phyloP scores from a whole-genome alignment of 2,888 invertebrate genomes.

The Neuroscelio doddi region DNA sequence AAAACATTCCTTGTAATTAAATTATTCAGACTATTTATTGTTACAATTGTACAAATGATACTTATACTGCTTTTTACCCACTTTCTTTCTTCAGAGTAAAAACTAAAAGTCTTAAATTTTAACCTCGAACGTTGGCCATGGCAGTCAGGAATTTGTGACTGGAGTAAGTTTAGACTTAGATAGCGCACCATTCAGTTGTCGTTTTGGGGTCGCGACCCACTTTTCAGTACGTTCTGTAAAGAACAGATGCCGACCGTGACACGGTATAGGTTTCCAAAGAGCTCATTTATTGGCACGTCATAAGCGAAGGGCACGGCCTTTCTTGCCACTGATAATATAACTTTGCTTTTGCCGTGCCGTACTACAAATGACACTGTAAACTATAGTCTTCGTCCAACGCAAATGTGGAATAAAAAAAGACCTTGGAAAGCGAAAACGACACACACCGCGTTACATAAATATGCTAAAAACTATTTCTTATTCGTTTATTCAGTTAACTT shows the following conservation, averaged over 20 bases:
- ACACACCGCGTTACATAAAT: too few species aligned
- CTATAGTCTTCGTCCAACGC: constrained; percentile 25
- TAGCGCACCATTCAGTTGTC: constrained; percentile 3
- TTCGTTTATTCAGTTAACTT: too few species aligned
- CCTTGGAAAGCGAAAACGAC: constrained; percentile 31
- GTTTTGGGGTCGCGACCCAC: constrained; percentile 33
- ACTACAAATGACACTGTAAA: constrained; percentile 34
- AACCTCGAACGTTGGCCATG: constrained; percentile 9
- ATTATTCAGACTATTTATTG: background rate
- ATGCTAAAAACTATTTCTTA: too few species aligned
- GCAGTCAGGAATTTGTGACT: constrained; percentile 18
- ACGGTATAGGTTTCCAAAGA: constrained; percentile 41
- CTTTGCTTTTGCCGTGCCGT: constrained; percentile 31
- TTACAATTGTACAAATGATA: background rate
- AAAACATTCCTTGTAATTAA: background rate
- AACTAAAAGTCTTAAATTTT: background rate
- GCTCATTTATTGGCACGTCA: constrained; percentile 40
- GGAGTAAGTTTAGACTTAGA: constrained; percentile 22
- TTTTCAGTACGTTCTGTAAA: constrained; percentile 32
- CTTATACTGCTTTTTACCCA: background rate
- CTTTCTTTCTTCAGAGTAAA: background rate
- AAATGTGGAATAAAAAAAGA: constrained; percentile 24
- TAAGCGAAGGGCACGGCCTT: constrained; percentile 41
- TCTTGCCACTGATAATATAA: constrained; percentile 37
- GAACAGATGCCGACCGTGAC: constrained; percentile 27